A percentile compares a stretch with the other conserved stretches of the same genome.
phyloP scores from a whole-genome alignment of 1,140 invertebrate genomes.

The Paramacrobiotus metropolitanus region DNA sequence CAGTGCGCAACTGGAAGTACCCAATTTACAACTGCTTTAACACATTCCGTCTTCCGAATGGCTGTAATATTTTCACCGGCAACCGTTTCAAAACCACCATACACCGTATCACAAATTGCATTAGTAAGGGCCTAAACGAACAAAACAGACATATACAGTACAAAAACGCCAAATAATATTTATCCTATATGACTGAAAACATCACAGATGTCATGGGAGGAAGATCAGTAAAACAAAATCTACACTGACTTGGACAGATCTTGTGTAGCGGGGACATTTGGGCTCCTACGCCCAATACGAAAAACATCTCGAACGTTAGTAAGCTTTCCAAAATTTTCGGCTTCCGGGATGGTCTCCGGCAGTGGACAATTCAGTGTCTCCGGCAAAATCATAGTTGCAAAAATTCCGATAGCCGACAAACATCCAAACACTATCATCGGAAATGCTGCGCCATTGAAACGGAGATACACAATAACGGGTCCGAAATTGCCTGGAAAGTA shows the following conservation, averaged over 20 bases:
- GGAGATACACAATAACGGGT: background rate
- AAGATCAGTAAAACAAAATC: background rate
- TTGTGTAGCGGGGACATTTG: background rate
- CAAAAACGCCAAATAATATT: too few relatives aligned
- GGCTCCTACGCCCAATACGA: background rate
- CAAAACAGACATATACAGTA: too few relatives aligned
- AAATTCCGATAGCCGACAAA: background rate
- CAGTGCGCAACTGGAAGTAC: too few relatives aligned
- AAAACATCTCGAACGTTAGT: background rate
- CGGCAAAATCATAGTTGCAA: background rate
- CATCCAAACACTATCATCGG: background rate
- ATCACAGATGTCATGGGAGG: background rate
- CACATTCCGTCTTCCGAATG: too few relatives aligned
- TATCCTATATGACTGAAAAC: background rate
- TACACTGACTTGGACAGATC: background rate
- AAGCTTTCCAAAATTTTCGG: background rate
- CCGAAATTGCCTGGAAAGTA: background rate
- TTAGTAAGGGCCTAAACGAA: too few relatives aligned
- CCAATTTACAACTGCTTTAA: too few relatives aligned
- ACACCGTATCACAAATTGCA: too few relatives aligned
- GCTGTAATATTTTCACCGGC: too few relatives aligned
- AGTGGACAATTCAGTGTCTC: background rate
- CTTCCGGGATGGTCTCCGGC: background rate
- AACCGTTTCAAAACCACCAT: too few relatives aligned
- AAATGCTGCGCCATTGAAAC: background rate